A percentile compares a stretch with the other conserved stretches of the same genome.
Evolutionary conservation across 23 tunicate species (phyloP).

Genomic region (Diplosoma virens): DNA sequence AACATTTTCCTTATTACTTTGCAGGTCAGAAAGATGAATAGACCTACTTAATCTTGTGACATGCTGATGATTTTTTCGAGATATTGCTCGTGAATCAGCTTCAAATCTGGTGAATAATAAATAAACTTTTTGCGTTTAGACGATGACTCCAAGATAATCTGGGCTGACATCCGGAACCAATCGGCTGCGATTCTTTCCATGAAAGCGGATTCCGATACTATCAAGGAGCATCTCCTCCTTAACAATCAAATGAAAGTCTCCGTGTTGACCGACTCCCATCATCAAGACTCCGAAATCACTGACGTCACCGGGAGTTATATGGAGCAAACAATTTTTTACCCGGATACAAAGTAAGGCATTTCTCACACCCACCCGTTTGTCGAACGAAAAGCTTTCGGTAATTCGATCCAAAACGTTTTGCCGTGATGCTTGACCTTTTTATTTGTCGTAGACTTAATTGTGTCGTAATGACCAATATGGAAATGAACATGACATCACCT

Average conservation of each 20-base stretch:
- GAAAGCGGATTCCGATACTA: constrained; percentile 1
- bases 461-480: constrained; percentile 7
- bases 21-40: too few species aligned
- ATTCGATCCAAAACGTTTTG: too few species aligned
- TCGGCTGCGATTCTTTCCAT: constrained; percentile 18
- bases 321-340: constrained; percentile 26
- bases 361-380: too few species aligned
- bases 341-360: background rate
- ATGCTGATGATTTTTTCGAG: too few species aligned
- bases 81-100: too few species aligned
- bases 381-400: too few species aligned
- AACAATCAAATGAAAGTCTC: background rate
- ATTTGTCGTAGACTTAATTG: background rate
- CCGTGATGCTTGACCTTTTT: too few species aligned
- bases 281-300: background rate
- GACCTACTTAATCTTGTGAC: too few species aligned
- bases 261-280: constrained; percentile 2
- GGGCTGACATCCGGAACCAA: constrained; percentile 5
- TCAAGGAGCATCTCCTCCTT: background rate
- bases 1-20: too few species aligned
- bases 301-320: constrained; percentile 27
- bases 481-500: background rate
- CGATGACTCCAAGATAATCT: constrained; percentile 11
- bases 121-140: background rate
- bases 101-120: too few species aligned